Percentiles rank a stretch among this genome's conserved stretches.
Conservation (phyloP, 2,113 vertebrate genomes). For the Merops nubicus region DNA sequence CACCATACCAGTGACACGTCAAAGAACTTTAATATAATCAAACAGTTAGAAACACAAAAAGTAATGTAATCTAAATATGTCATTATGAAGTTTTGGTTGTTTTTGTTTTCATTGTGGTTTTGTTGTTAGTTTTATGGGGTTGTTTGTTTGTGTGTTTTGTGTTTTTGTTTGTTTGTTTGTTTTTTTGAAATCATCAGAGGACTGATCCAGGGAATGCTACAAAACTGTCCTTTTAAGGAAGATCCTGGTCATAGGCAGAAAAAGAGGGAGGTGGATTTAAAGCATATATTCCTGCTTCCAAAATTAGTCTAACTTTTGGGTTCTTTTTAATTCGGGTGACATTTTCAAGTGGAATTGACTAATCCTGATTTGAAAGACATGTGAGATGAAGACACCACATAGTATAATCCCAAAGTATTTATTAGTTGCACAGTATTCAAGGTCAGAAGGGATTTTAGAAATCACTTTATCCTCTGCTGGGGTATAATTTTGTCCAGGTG, state of each 20-base stretch:
- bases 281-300: not conserved
- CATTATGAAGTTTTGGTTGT: not conserved
- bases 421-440: not conserved
- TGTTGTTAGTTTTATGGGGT: too few species aligned
- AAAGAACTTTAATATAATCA: not conserved
- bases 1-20: not conserved
- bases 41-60: not conserved
- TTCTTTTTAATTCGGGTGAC: not conserved
- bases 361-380: not conserved
- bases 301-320: not conserved
- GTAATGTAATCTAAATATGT: not conserved
- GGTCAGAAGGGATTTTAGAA: not conserved
- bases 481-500: not conserved
- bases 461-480: not conserved
- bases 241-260: not conserved
- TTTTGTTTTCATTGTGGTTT: too few species aligned
- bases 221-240: not conserved
- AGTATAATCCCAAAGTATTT: not conserved
- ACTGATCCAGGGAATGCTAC: not conserved
- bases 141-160: not conserved
- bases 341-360: not conserved
- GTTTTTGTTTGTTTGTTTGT: not conserved
- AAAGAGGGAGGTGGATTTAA: accelerated
- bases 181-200: not conserved
- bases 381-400: not conserved